phyloP scores from a whole-genome alignment of 2,888 invertebrate species.

The Epinotia bilunana region DNA sequence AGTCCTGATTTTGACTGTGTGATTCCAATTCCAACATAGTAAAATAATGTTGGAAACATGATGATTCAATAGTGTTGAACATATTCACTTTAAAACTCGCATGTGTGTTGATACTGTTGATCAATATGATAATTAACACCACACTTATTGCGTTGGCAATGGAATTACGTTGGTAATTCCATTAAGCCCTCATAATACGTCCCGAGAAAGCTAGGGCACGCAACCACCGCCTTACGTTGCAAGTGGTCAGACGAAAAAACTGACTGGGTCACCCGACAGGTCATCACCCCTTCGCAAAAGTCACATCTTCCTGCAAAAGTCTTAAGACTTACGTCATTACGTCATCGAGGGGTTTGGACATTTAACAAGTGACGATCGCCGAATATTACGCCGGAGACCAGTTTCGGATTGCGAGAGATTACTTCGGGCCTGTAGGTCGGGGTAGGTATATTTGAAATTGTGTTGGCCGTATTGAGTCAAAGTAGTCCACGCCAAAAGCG shows the following conservation, averaged over 20 bases:
- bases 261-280: constrained; percentile 67
- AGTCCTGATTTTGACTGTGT: no score
- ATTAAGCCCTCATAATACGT: constrained; percentile 9
- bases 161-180: no score
- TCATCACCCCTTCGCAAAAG: constrained; percentile 38
- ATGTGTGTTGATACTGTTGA: neutral
- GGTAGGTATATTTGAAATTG: neutral
- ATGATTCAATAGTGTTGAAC: no score
- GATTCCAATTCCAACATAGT: no score
- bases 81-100: neutral
- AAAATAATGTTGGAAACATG: no score
- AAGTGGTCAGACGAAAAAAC: constrained; percentile 56
- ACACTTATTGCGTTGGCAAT: neutral
- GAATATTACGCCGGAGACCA: constrained; percentile 33
- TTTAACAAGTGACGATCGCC: constrained; percentile 51
- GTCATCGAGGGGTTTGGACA: neutral
- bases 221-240: constrained; percentile 51
- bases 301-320: neutral
- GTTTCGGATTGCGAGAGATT: constrained; percentile 40
- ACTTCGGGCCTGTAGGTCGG: constrained; percentile 29
- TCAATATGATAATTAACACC: neutral
- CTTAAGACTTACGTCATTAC: neutral
- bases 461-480: no score
- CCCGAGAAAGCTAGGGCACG: constrained; percentile 36
- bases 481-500: no score